Percentiles rank a stretch among this genome's conserved stretches.
These are phyloP conservation scores for Tetranychus piercei DNA, from an alignment of 2,888 invertebrate genomes.

Conservation along the genomic window DNA sequence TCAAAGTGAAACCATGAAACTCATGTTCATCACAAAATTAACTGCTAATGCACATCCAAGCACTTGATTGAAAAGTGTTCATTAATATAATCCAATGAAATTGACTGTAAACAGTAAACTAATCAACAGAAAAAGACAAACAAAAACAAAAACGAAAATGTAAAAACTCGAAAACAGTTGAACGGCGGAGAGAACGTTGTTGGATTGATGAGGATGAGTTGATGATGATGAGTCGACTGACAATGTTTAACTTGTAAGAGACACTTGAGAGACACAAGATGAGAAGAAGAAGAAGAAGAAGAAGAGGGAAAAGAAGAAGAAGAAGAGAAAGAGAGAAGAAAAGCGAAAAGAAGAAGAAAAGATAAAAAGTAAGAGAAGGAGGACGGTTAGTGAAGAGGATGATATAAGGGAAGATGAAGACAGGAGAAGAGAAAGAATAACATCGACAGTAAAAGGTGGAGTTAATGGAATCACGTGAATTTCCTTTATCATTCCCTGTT, in stretches of 20 bases:
- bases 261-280: conserved; percentile 1
- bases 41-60: no score
- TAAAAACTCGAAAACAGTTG: no score
- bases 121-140: no score
- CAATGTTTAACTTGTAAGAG: not conserved
- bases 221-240: conserved; percentile 4
- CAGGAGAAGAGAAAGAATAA: not conserved
- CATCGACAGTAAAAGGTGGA: not conserved
- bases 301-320: conserved; percentile 3
- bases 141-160: no score
- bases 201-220: not conserved
- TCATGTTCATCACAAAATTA: no score
- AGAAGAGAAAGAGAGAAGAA: not conserved
- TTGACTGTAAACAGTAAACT: no score
- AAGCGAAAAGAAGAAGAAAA: not conserved
- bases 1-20: no score
- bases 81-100: no score
- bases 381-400: not conserved
- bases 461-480: not conserved
- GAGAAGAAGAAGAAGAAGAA: no score
- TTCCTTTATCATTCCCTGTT: not conserved
- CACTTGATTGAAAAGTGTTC: no score
- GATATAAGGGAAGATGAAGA: not conserved
- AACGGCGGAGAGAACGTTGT: no score
- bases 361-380: not conserved